Evolutionary conservation across 2,888 invertebrate species (phyloP).

Genomic region (Apotomis turbidana): DNA sequence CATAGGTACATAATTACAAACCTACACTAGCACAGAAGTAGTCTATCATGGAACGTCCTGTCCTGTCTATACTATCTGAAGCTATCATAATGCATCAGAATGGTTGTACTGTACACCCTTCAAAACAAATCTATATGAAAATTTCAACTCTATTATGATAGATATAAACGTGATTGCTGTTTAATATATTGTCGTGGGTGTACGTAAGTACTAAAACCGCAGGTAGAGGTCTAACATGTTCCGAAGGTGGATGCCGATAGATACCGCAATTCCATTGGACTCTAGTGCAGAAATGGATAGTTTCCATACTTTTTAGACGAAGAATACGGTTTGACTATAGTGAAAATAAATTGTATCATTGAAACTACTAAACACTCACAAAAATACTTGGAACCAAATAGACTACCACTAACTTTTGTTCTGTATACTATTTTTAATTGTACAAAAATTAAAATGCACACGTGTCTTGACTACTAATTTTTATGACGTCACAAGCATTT

Average conservation of each 20-base stretch:
- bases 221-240: conserved; percentile 34
- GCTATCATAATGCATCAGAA: conserved; percentile 56
- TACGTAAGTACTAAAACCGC: conserved; percentile 40
- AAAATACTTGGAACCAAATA: no score
- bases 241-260: conserved; percentile 26
- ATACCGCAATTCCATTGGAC: conserved; percentile 10
- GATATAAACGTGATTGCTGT: conserved; percentile 27
- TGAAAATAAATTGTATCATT: no score
- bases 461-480: no score
- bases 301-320: conserved; percentile 2
- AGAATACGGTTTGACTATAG: not conserved
- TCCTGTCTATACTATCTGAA: conserved; percentile 50
- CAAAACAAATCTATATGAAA: conserved; percentile 43
- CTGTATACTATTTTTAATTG: no score
- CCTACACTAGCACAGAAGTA: not conserved
- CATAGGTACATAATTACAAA: not conserved
- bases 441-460: no score
- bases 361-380: no score
- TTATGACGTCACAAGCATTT: no score
- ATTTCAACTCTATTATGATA: not conserved
- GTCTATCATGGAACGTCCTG: not conserved
- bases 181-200: not conserved
- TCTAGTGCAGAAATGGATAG: conserved; percentile 14
- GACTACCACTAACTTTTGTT: no score
- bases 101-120: conserved; percentile 49